These are phyloP conservation scores for Acrobasis repandana DNA, from an alignment of 2,888 invertebrate genomes.

Conservation along the genomic window DNA sequence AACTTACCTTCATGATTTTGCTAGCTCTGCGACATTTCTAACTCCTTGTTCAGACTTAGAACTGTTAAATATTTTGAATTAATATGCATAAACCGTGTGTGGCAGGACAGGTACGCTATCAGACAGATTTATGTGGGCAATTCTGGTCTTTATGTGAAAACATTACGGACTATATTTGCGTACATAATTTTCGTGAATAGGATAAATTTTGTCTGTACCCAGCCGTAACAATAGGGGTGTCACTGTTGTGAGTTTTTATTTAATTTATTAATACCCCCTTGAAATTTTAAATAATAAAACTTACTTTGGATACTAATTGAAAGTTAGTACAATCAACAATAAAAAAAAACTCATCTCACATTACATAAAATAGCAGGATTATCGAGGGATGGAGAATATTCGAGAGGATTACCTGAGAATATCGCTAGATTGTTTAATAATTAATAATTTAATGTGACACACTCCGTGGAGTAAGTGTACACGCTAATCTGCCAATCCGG, in stretches of 20 bases:
- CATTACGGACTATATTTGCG: conserved; percentile 19
- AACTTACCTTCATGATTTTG: too few species aligned
- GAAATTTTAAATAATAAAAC: background rate
- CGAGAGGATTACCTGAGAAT: too few species aligned
- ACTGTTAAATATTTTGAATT: conserved; percentile 27
- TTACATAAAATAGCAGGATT: too few species aligned
- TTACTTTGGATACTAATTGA: background rate
- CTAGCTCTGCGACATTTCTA: too few species aligned
- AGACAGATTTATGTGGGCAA: conserved; percentile 13
- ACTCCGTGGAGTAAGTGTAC: too few species aligned
- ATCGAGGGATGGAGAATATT: too few species aligned
- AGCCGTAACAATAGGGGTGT: conserved; percentile 12
- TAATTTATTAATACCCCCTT: background rate
- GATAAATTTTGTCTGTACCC: conserved; percentile 12
- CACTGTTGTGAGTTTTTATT: background rate
- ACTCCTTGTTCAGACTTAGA: conserved; percentile 17
- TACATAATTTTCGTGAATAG: conserved; percentile 9
- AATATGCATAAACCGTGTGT: conserved; percentile 30
- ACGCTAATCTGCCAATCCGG: too few species aligned
- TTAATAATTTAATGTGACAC: too few species aligned
- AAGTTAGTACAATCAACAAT: too few species aligned
- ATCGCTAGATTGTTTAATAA: too few species aligned
- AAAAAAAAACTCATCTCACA: too few species aligned
- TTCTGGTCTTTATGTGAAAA: conserved; percentile 16
- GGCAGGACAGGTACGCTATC: conserved; percentile 8